Percentiles rank a stretch among this genome's conserved stretches.
Evolutionary conservation across 23 tunicate species (phyloP).

Genomic region (Diplosoma virens): DNA sequence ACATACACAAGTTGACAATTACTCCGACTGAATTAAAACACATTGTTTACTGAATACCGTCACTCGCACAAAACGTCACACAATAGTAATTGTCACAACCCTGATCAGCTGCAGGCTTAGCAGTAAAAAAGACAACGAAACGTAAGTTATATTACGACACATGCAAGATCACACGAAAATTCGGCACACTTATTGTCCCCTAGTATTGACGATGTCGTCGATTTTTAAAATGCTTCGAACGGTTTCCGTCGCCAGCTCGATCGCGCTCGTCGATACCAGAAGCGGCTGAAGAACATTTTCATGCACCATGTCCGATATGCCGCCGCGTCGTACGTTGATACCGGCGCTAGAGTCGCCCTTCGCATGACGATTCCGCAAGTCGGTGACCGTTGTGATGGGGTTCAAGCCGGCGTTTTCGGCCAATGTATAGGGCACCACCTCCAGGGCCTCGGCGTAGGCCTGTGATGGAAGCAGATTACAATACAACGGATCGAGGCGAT

Average conservation of each 20-base stretch:
- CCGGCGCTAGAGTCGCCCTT: slow-evolving; percentile 74
- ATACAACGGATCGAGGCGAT: too few relatives aligned
- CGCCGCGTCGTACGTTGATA: slow-evolving; percentile 82
- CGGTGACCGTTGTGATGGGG: slow-evolving; percentile 93
- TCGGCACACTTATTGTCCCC: slow-evolving; percentile 14
- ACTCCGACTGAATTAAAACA: too few relatives aligned
- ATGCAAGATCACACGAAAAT: too few relatives aligned
- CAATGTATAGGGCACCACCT: slow-evolving; percentile 91
- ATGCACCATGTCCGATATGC: slow-evolving; percentile 90
- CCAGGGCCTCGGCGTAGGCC: slow-evolving; percentile 97
- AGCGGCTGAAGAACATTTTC: slow-evolving; percentile 98
- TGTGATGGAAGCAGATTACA: slow-evolving; percentile 19
- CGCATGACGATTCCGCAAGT: slow-evolving; percentile 86
- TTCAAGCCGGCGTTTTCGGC: slow-evolving; percentile 96
- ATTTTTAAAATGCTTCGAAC: slow-evolving; percentile 96
- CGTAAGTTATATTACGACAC: too few relatives aligned
- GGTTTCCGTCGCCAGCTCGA: slow-evolving; percentile 97
- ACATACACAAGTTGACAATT: too few relatives aligned
- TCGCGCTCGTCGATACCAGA: slow-evolving; percentile 83
- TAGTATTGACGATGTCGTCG: slow-evolving; percentile 96
- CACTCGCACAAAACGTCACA: too few relatives aligned
- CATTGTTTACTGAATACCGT: too few relatives aligned
- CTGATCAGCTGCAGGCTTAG: too few relatives aligned
- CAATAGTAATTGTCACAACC: too few relatives aligned
- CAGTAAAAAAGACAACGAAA: too few relatives aligned